Evolutionary conservation across 2,797 vertebrate genomes (phyloP).

Genomic region (Protosalanx chinensis): DNA sequence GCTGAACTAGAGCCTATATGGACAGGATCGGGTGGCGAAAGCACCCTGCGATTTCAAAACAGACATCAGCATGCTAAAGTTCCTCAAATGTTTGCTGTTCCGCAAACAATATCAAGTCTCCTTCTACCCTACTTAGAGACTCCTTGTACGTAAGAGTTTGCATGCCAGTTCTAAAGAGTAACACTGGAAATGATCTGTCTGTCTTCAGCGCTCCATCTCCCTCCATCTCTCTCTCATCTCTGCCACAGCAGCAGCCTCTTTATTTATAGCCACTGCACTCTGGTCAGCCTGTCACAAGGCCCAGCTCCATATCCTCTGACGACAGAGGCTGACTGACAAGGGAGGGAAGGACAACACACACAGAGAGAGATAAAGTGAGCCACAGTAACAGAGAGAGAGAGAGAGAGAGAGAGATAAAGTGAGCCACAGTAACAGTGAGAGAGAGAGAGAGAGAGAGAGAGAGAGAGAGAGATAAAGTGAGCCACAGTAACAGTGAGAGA

Average conservation of each 20-base stretch:
- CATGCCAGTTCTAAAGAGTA: too few relatives aligned
- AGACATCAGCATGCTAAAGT: conserved; percentile 4
- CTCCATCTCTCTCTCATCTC: conserved; percentile 33
- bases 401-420: not conserved
- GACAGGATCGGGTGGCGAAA: conserved; percentile 46
- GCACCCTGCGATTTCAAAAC: conserved; percentile 22
- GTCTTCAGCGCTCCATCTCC: not conserved
- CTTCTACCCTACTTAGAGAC: too few relatives aligned
- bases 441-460: not conserved
- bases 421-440: not conserved
- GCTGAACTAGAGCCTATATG: conserved; percentile 29
- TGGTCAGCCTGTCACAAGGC: conserved; percentile 72
- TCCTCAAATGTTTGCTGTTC: conserved; percentile 19
- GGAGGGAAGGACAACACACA: conserved; percentile 29
- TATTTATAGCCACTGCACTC: conserved; percentile 71
- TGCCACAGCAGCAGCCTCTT: conserved; percentile 50
- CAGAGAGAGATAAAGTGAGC: conserved; percentile 4
- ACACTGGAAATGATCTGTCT: not conserved
- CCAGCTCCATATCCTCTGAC: conserved; percentile 62
- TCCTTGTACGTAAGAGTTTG: too few relatives aligned
- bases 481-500: not conserved
- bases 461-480: conserved; percentile 8
- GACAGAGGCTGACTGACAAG: conserved; percentile 55
- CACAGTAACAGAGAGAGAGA: not conserved
- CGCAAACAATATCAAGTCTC: not conserved